Evolutionary conservation across 2,888 invertebrate species (phyloP).

Genomic region (Strigamia maritima): DNA sequence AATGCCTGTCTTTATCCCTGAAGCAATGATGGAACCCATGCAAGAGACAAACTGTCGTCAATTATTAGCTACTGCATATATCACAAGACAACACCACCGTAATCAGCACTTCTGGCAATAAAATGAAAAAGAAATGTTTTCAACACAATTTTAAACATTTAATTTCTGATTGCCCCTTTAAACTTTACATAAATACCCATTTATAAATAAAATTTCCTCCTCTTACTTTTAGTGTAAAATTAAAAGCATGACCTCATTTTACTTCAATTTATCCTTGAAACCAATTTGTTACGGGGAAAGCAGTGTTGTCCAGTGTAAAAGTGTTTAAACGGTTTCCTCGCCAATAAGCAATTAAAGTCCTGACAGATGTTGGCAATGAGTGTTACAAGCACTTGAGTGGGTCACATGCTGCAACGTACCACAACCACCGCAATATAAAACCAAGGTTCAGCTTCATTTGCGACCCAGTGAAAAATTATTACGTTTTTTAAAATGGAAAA

Average conservation of each 20-base stretch:
- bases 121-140: not conserved
- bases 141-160: not conserved
- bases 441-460: not conserved
- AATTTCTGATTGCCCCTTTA: not conserved
- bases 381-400: not conserved
- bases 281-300: too few relatives aligned
- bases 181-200: not conserved
- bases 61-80: not conserved
- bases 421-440: not conserved
- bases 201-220: not conserved
- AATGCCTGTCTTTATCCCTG: not conserved
- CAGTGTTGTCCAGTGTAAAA: not conserved
- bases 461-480: not conserved
- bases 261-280: not conserved
- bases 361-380: not conserved
- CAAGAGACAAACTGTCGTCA: not conserved
- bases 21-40: not conserved
- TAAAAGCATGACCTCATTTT: too few relatives aligned
- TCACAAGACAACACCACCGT: not conserved
- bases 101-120: not conserved
- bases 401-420: not conserved
- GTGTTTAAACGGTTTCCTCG: not conserved
- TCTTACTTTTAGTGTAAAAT: not conserved
- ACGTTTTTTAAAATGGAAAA: not conserved
- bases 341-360: slow-evolving; percentile 7